Evolutionary conservation across 2,888 invertebrate genomes (phyloP).

Genomic region (Drosophila fulvimacula): DNA sequence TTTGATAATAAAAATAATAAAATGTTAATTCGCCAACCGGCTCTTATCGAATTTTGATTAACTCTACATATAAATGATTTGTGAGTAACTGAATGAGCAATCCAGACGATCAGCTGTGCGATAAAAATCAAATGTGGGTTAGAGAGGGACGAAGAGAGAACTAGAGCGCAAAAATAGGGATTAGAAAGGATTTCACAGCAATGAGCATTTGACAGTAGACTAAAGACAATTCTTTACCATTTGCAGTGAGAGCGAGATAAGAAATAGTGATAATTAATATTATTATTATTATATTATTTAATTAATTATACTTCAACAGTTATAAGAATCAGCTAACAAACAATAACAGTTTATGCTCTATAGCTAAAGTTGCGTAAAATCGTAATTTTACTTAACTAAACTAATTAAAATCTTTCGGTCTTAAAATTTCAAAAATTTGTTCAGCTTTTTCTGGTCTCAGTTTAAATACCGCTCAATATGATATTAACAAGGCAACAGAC

Average conservation of each 20-base stretch:
- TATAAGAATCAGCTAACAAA: too few relatives aligned
- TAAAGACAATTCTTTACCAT: too few relatives aligned
- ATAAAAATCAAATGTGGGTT: not conserved
- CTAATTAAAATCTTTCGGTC: too few relatives aligned
- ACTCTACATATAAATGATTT: conserved; percentile 15
- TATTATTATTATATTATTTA: too few relatives aligned
- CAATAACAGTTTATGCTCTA: too few relatives aligned
- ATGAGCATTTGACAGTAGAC: not conserved
- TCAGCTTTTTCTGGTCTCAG: not conserved
- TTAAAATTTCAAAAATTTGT: too few relatives aligned
- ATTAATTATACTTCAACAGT: too few relatives aligned
- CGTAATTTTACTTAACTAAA: too few relatives aligned
- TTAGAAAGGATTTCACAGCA: not conserved
- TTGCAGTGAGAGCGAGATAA: too few relatives aligned
- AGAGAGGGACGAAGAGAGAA: not conserved
- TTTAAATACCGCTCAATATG: not conserved
- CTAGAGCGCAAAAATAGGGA: not conserved
- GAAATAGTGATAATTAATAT: too few relatives aligned
- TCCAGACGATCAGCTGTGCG: conserved; percentile 36
- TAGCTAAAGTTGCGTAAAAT: too few relatives aligned
- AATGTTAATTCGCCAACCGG: conserved; percentile 64
- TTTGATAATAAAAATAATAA: conserved; percentile 50
- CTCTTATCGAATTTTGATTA: conserved; percentile 47
- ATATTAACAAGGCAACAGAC: not conserved
- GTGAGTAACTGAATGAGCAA: not conserved